Conservation (phyloP, 2,113 vertebrate genomes). For the Manacus vitellinus region DNA sequence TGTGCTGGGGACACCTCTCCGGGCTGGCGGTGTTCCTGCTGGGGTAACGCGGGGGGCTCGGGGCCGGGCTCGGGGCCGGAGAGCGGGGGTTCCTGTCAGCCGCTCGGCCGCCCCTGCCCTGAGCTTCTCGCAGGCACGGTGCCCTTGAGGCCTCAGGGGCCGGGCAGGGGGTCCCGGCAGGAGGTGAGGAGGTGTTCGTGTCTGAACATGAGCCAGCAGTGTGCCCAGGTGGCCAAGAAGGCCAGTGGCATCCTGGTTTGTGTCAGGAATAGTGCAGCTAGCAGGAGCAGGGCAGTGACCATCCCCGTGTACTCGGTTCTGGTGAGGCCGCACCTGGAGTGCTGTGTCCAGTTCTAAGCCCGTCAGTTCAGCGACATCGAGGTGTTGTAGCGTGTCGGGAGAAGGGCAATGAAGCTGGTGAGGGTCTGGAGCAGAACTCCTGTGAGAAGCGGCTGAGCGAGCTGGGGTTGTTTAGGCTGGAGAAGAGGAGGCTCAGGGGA, state of each 20-base stretch:
- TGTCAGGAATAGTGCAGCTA: background rate
- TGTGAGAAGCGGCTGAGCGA: background rate
- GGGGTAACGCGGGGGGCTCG: background rate
- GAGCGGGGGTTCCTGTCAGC: background rate
- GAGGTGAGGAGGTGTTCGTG: background rate
- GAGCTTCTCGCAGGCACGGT: background rate
- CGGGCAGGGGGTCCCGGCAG: too few relatives aligned
- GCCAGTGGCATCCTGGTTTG: background rate
- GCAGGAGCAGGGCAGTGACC: background rate
- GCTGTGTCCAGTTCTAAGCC: background rate
- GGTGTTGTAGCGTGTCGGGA: background rate
- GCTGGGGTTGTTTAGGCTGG: background rate
- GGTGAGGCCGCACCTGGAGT: background rate
- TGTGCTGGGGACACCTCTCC: background rate
- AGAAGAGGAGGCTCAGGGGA: background rate
- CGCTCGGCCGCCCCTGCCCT: rapidly evolving
- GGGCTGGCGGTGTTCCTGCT: background rate
- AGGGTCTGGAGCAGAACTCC: background rate
- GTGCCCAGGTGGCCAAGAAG: background rate
- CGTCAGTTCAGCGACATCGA: background rate
- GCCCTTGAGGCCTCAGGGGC: background rate
- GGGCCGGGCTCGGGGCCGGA: too few relatives aligned
- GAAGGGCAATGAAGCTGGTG: background rate
- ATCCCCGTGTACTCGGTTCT: background rate
- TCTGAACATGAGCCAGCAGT: background rate